Evolutionary conservation across 2,888 invertebrate genomes (phyloP).

Genomic region (Cyaniris semiargus): DNA sequence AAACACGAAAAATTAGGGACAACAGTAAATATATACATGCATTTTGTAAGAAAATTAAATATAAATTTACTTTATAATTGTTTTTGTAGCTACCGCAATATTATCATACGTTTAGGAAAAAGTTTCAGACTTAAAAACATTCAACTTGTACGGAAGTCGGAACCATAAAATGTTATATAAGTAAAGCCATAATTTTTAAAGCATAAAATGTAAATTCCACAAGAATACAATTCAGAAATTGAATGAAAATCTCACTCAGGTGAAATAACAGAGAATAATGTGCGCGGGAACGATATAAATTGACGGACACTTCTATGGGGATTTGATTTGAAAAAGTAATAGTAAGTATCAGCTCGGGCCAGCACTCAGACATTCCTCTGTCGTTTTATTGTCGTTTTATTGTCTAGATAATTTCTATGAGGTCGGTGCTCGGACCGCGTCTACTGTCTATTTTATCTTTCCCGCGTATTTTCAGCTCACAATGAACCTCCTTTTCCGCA

Average conservation of each 20-base stretch:
- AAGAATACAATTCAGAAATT: background rate
- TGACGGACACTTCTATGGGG: slow-evolving; percentile 25
- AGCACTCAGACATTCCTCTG: slow-evolving; percentile 29
- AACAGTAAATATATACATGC: background rate
- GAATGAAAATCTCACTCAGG: background rate
- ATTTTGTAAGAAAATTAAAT: no score
- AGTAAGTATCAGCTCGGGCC: slow-evolving; percentile 27
- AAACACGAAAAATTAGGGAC: slow-evolving; percentile 13
- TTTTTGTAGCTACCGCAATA: no score
- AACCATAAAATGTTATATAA: no score
- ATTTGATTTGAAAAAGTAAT: slow-evolving; percentile 28
- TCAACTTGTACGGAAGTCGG: no score
- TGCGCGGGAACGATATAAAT: slow-evolving; percentile 13
- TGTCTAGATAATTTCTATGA: slow-evolving; percentile 30
- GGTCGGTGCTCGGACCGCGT: background rate
- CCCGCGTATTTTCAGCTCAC: slow-evolving; percentile 29
- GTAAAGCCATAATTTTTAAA: no score
- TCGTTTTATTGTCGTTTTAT: slow-evolving; percentile 28
- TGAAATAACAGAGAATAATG: slow-evolving; percentile 8
- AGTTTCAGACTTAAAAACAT: no score
- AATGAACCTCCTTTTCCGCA: slow-evolving; percentile 52
- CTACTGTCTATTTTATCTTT: slow-evolving; percentile 30
- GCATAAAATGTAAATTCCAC: background rate
- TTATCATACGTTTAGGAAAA: no score
- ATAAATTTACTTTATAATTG: no score